Evolutionary conservation across 2,888 invertebrate genomes (phyloP).

Genomic region (Trichopria drosophilae): DNA sequence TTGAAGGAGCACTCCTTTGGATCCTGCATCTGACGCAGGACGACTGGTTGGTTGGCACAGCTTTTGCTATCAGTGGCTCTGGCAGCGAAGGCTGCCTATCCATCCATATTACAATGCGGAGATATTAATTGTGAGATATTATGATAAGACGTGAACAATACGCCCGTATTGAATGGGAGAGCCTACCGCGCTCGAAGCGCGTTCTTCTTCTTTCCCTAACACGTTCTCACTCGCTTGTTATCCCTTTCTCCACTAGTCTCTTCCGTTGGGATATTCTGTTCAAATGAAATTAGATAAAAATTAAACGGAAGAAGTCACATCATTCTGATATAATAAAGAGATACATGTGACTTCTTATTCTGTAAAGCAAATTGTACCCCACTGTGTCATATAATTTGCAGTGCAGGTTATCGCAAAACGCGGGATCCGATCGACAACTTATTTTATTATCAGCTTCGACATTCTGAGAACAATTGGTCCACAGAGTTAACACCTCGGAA

Average conservation of each 20-base stretch:
- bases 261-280: not conserved
- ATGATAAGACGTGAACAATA: constrained; percentile 59
- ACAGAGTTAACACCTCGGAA: too few relatives aligned
- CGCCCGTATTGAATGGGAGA: constrained; percentile 57
- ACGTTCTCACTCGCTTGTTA: not conserved
- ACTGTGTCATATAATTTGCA: too few relatives aligned
- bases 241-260: not conserved
- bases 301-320: not conserved
- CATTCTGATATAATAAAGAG: too few relatives aligned
- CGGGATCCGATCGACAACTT: too few relatives aligned
- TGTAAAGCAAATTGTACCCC: too few relatives aligned
- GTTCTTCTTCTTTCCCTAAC: not conserved
- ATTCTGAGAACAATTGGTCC: too few relatives aligned
- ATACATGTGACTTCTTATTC: too few relatives aligned
- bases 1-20: constrained; percentile 43
- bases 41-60: constrained; percentile 48
- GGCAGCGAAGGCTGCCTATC: constrained; percentile 56
- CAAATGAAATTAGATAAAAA: not conserved
- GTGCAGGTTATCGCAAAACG: too few relatives aligned
- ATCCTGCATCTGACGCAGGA: constrained; percentile 35
- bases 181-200: not conserved
- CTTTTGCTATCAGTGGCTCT: constrained; percentile 56
- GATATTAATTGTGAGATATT: constrained; percentile 60
- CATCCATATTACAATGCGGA: constrained; percentile 58
- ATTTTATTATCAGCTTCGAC: too few relatives aligned